Percentiles rank a stretch among this genome's conserved stretches.
Evolutionary conservation across 2,113 vertebrate genomes (phyloP).

Genomic region (Cariama cristata): DNA sequence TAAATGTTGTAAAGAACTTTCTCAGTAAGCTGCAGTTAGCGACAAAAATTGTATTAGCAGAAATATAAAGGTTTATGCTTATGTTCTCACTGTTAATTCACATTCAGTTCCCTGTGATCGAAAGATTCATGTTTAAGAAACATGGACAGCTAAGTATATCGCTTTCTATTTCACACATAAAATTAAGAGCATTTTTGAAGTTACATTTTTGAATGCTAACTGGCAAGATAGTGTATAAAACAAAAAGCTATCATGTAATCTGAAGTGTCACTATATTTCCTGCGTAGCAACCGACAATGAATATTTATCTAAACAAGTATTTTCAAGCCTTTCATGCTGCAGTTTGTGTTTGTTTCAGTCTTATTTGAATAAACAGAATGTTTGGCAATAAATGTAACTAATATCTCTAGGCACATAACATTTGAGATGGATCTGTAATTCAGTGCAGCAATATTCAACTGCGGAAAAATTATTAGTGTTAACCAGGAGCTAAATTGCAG

Average conservation of each 20-base stretch:
- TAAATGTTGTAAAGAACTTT: slow-evolving; percentile 55
- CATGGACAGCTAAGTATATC: background rate
- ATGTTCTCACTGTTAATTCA: background rate
- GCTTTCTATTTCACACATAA: slow-evolving; percentile 11
- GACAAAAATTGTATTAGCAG: background rate
- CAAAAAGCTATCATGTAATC: background rate
- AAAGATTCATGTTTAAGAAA: background rate
- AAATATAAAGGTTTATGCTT: background rate
- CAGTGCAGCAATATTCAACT: background rate
- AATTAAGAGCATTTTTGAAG: slow-evolving; percentile 7
- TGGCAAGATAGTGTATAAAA: background rate
- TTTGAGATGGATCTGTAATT: background rate
- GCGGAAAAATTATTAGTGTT: background rate
- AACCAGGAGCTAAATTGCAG: slow-evolving; percentile 20
- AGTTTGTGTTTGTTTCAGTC: slow-evolving; percentile 11
- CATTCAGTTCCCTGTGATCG: background rate
- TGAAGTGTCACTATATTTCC: background rate
- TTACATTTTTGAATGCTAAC: background rate
- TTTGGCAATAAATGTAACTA: slow-evolving; percentile 20
- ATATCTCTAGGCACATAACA: background rate
- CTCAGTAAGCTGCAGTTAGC: slow-evolving; percentile 1
- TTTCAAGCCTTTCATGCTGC: slow-evolving; percentile 13
- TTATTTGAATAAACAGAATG: slow-evolving; percentile 40
- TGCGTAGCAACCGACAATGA: background rate
- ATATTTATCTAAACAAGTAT: slow-evolving; percentile 26